A percentile compares a stretch with the other conserved stretches of the same genome.
These are phyloP conservation scores for Acyrthosiphon pisum DNA, from an alignment of 1,140 invertebrate species.

Conservation along the genomic window DNA sequence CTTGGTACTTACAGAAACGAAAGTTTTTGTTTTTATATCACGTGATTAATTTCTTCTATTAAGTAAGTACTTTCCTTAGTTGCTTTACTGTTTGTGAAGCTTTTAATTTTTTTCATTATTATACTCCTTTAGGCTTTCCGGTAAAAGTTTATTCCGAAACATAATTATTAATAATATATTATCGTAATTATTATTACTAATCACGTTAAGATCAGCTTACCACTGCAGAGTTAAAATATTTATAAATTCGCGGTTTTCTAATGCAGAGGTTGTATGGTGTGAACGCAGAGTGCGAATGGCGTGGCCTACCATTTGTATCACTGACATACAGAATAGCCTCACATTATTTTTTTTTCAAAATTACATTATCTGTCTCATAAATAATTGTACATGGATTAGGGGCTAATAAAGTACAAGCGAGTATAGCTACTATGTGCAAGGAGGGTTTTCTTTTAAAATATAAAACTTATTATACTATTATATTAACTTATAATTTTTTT, in stretches of 20 bases:
- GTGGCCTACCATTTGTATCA: not conserved
- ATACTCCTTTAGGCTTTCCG: not conserved
- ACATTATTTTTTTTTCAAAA: no score
- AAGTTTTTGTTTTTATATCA: not conserved
- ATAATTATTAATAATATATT: not conserved
- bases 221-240: not conserved
- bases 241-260: not conserved
- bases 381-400: no score
- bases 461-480: no score
- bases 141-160: not conserved
- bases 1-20: not conserved
- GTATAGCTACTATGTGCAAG: not conserved
- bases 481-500: no score
- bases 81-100: not conserved
- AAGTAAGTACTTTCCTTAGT: not conserved
- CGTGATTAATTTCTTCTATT: not conserved
- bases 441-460: not conserved
- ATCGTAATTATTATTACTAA: not conserved
- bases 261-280: not conserved
- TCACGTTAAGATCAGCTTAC: not conserved
- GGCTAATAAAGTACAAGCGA: not conserved
- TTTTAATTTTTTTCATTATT: not conserved
- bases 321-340: not conserved
- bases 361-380: no score
- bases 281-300: not conserved